phyloP scores from a whole-genome alignment of 2,888 invertebrate species.

The Rhaphigaster nebulosa region DNA sequence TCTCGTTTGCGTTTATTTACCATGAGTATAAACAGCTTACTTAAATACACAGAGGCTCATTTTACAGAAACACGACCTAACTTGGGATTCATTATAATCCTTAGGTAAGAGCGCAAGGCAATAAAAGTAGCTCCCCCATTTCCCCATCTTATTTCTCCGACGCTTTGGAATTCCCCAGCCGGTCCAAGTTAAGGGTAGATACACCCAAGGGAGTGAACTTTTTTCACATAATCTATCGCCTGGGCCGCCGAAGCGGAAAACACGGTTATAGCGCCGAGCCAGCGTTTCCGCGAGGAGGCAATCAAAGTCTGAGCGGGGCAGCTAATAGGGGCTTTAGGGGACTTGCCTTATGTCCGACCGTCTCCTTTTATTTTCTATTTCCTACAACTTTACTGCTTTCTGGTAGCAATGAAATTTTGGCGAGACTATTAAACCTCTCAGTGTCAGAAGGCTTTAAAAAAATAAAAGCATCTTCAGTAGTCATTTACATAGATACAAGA shows the following conservation, averaged over 20 bases:
- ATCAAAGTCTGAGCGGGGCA: conserved; percentile 31
- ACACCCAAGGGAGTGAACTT: conserved; percentile 49
- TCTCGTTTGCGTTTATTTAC: neutral
- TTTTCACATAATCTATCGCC: conserved; percentile 55
- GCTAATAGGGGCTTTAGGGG: conserved; percentile 40
- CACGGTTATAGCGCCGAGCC: conserved; percentile 54
- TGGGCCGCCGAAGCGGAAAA: conserved; percentile 53
- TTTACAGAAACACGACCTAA: neutral
- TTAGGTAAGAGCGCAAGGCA: neutral
- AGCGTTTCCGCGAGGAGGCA: conserved; percentile 42
- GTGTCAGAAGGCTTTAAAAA: neutral
- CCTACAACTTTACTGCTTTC: conserved; percentile 13
- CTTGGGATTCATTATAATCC: conserved; percentile 20
- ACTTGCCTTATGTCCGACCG: conserved; percentile 13
- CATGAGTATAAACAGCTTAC: neutral
- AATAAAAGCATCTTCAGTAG: neutral
- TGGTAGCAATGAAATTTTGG: neutral
- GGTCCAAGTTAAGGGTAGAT: neutral
- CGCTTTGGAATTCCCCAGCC: conserved; percentile 18
- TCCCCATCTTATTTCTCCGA: conserved; percentile 14
- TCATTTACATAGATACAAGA: neutral
- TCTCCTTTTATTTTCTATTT: conserved; percentile 24
- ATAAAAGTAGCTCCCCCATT: conserved; percentile 35
- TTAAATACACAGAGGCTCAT: neutral
- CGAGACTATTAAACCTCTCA: neutral